A percentile compares a stretch with the other conserved stretches of the same genome.
These are phyloP conservation scores for Lepidurus apus DNA, from an alignment of 1,140 invertebrate genomes.

Conservation along the genomic window DNA sequence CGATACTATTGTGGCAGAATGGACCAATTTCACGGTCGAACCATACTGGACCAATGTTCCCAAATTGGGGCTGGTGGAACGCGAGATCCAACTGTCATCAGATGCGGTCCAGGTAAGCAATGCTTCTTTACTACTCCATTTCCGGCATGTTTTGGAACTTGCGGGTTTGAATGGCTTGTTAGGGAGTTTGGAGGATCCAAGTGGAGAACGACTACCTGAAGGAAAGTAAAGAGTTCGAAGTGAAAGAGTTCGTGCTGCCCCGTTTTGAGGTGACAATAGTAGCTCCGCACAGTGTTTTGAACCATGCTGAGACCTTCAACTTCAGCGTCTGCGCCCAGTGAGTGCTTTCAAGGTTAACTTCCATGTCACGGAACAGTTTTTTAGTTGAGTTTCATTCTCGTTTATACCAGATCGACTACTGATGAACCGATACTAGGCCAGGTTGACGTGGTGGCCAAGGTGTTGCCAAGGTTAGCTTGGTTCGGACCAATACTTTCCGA, in stretches of 20 bases:
- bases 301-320: constrained; percentile 40
- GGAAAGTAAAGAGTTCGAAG: constrained; percentile 47
- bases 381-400: not conserved
- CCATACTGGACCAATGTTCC: constrained; percentile 28
- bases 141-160: not conserved
- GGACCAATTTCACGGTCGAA: constrained; percentile 50
- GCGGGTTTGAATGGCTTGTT: constrained; percentile 22
- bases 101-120: constrained; percentile 50
- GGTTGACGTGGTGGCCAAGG: constrained; percentile 7
- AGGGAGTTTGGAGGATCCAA: constrained; percentile 57
- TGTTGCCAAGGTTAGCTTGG: not conserved
- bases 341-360: no score
- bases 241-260: constrained; percentile 58
- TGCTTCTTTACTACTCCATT: no score
- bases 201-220: constrained; percentile 43
- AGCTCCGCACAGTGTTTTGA: constrained; percentile 55
- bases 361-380: no score
- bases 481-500: not conserved
- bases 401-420: constrained; percentile 37
- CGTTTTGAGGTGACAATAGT: constrained; percentile 59
- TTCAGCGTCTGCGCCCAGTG: not conserved
- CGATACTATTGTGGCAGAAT: constrained; percentile 53
- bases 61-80: constrained; percentile 50
- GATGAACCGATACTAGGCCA: constrained; percentile 39
- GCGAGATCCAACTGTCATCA: constrained; percentile 51